Evolutionary conservation across 2,888 invertebrate genomes (phyloP), one percentile per base, ranked within the genome.

Genomic region (Hypomecis atomaria): DNA sequence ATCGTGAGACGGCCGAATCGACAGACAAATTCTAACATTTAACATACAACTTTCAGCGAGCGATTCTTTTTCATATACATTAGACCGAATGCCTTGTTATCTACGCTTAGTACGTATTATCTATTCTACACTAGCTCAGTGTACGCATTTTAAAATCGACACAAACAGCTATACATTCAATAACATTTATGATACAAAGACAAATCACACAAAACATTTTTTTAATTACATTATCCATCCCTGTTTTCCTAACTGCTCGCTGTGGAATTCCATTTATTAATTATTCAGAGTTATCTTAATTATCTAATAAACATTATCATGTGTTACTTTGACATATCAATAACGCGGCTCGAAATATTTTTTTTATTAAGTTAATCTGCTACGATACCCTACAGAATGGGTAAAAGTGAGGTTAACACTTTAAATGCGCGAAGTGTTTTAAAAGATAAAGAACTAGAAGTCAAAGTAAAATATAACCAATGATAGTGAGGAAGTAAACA

Each of bases 281-380:
- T 88, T 85, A 88, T 83, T 87, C 82, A 85, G 87, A 85, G 83
- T 89, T 89, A 90, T 85, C 91, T 92, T 89, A 86, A 84, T 87
- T 88, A 91, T 84, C 90, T 92, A 89, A 89, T 87, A 87, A 86
- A 84, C 86, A 88, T 90, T 89, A 90, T 91, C 83, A 90, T 90
- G 90, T 87, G 76, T 91, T 92, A 92, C 92, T 90, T 92, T 92
- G 91, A 92, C 92, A 92, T 92, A 92, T 92, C 85, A 88, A 90
- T 87, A 88, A 92, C 92, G 92, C 92, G 92, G 92, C 92, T 92
- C 92, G 91, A 92, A 91, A 89, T 90, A 81, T 90, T 86, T 86
- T 87, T 86, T 78, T 87, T 86, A 85, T 84, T 84, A 86, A 69
- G 76, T 83, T 86, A 87, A 85, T 84, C 82, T 85, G 86, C 92